Evolutionary conservation across 1,140 invertebrate species (phyloP), one percentile per base, ranked within the genome.

Genomic region (Adoxophyes honmai): DNA sequence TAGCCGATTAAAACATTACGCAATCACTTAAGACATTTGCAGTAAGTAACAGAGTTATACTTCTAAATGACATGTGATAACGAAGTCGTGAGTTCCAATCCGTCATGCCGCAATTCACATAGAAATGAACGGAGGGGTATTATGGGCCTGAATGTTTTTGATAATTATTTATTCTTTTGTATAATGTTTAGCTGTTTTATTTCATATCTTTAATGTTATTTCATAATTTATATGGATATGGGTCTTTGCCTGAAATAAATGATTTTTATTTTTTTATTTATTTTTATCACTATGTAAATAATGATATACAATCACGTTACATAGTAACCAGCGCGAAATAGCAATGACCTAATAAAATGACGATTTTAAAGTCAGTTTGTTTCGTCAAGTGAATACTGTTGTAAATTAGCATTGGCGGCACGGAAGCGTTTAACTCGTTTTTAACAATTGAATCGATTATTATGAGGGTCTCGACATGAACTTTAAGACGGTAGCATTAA

Each of bases 401-500:
- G 11, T 42, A 7, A 15, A 42, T 42, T 42, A 18, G 10, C 10
- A 44, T 44, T 44, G 16, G 39, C 39, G 15, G 39, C 39, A 44
- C 42, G 18, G 42, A 48, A 48, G 42, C 10, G 7, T 44, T 48
- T 28, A 48, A 44, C 39, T 28, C 39, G 48, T 34, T 52, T 52
- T 52, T 52, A 9, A 34, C 51, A 52, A 52, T 52, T 35, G 13
- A 16, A 52, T 34, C 51, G 14, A 28, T 48, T 28, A 48, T 48
- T 28, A 28, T 7, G 13, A 18, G 51, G 51, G 48, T 52, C 48
- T 48, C 18, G n/a, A 48, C 9, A 39, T 28, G 54, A 62, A 64
- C 52, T 63, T 61, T 39, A 60, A 58, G 58, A 52, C 54, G 55
- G 36, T 63, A 58, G 57, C 64, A 73, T 71, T 63, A 57, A 60